Evolutionary conservation across 2,888 invertebrate genomes (phyloP).

Genomic region (Lithophane leautieri): DNA sequence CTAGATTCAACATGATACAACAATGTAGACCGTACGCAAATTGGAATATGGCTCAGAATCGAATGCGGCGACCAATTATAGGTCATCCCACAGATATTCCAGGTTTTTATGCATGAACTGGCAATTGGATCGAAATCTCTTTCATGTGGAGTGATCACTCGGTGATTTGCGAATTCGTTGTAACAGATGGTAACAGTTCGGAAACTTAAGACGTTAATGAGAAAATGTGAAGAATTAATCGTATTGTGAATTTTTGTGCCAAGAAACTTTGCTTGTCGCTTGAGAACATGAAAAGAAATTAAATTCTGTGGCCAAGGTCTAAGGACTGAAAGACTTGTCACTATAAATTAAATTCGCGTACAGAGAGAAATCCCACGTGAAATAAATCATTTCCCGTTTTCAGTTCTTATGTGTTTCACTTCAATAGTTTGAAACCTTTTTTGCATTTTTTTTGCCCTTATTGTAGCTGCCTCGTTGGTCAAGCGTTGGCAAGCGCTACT

Average conservation of each 20-base stretch:
- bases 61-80: constrained; percentile 64
- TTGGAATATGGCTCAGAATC: constrained; percentile 72
- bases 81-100: constrained; percentile 74
- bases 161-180: constrained; percentile 63
- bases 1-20: constrained; percentile 68
- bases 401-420: neutral
- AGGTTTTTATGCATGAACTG: constrained; percentile 72
- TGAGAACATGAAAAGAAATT: constrained; percentile 47
- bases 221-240: constrained; percentile 63
- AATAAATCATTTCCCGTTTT: constrained; percentile 28
- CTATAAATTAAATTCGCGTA: constrained; percentile 56
- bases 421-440: neutral
- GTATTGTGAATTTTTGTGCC: constrained; percentile 61
- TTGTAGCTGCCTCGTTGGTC: no score
- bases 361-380: constrained; percentile 20
- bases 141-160: constrained; percentile 68
- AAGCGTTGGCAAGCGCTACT: no score
- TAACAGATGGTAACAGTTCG: constrained; percentile 63
- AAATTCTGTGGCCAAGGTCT: constrained; percentile 54
- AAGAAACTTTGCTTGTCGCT: constrained; percentile 61
- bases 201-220: constrained; percentile 63
- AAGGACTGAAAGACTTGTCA: constrained; percentile 44
- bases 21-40: constrained; percentile 60
- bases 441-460: neutral
- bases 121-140: constrained; percentile 69